Percentiles rank a stretch among this genome's conserved stretches.
Evolutionary conservation across 2,113 vertebrate genomes (phyloP).

Genomic region (Sitta europaea): DNA sequence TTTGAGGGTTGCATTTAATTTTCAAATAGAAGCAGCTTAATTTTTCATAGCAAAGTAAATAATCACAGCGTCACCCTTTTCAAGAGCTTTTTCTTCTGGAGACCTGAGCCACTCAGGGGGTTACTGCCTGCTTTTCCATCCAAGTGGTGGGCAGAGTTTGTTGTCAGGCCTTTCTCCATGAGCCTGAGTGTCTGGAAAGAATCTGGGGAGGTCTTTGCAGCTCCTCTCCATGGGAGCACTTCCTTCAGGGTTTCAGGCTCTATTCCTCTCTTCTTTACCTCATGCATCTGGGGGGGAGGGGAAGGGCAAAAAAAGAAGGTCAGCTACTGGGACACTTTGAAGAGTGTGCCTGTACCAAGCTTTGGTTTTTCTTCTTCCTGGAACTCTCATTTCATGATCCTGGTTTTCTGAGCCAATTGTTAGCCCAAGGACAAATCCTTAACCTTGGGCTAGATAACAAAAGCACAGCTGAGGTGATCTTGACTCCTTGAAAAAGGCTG

Average conservation of each 20-base stretch:
- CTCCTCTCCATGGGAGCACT: neutral
- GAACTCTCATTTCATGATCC: constrained; percentile 33
- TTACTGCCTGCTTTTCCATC: neutral
- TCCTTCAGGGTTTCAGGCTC: neutral
- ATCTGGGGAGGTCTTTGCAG: neutral
- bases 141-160: neutral
- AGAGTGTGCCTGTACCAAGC: constrained; percentile 14
- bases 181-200: neutral
- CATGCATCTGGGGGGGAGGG: neutral
- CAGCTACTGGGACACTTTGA: constrained; percentile 16
- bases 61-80: neutral
- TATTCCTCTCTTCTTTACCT: neutral
- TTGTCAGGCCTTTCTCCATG: neutral
- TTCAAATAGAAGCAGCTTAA: neutral
- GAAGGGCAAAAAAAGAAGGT: accelerated
- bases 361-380: constrained; percentile 29
- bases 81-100: neutral
- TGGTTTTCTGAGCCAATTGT: constrained; percentile 45
- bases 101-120: neutral
- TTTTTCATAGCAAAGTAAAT: neutral
- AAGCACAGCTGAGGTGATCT: constrained; percentile 60
- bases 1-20: neutral
- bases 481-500: constrained; percentile 41
- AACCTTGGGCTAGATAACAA: constrained; percentile 57
- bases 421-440: constrained; percentile 57